Evolutionary conservation across 2,888 invertebrate genomes (phyloP).

Genomic region (Tiliacea aurago): DNA sequence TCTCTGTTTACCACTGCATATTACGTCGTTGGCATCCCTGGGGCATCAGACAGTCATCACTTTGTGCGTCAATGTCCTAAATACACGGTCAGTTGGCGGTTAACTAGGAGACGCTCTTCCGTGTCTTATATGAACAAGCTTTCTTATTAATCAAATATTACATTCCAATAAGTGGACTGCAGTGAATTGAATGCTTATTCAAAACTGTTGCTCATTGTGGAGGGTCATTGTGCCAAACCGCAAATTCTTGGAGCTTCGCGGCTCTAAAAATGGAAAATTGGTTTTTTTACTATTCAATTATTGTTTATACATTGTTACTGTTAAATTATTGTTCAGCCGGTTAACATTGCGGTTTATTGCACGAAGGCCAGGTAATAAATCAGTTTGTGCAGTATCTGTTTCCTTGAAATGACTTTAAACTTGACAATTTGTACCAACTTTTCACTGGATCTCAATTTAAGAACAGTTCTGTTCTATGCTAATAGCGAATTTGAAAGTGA

Average conservation of each 20-base stretch:
- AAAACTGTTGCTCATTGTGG: slow-evolving; percentile 1
- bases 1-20: slow-evolving; percentile 10
- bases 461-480: background rate
- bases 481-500: background rate
- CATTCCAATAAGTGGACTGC: slow-evolving; percentile 25
- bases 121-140: slow-evolving; percentile 35
- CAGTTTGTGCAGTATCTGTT: background rate
- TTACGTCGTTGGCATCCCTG: slow-evolving; percentile 47
- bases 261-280: slow-evolving; percentile 27
- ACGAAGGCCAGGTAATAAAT: background rate
- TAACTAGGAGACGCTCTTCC: slow-evolving; percentile 58
- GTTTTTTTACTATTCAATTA: slow-evolving; percentile 29
- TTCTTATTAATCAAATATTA: slow-evolving; percentile 42
- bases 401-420: slow-evolving; percentile 1
- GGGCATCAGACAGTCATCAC: slow-evolving; percentile 43
- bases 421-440: slow-evolving; percentile 1
- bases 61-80: slow-evolving; percentile 79
- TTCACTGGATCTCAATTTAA: background rate
- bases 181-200: slow-evolving; percentile 21
- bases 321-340: background rate
- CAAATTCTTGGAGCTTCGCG: slow-evolving; percentile 26
- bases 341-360: background rate
- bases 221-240: slow-evolving; percentile 43
- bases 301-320: slow-evolving; percentile 20
- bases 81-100: slow-evolving; percentile 68